Conservation (phyloP, 2,113 vertebrate species). For the Harpagus bidentatus region DNA sequence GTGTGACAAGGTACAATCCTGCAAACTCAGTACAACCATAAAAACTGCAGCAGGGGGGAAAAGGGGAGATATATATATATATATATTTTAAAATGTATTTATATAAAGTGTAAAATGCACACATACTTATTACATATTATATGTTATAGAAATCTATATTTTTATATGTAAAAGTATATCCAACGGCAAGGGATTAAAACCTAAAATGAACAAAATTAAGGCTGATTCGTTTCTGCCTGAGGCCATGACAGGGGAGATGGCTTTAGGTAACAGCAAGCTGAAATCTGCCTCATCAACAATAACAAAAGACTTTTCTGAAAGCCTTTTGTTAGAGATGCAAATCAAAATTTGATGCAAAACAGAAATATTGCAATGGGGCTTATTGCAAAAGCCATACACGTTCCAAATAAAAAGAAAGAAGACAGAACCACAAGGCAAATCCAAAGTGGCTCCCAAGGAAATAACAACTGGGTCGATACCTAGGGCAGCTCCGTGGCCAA, state of each 20-base stretch:
- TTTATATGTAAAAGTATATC: background rate
- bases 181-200: rapidly evolving
- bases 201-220: background rate
- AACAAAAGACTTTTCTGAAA: background rate
- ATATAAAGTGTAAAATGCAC: background rate
- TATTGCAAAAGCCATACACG: rapidly evolving
- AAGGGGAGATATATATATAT: background rate
- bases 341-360: background rate
- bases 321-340: background rate
- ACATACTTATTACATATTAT: no score
- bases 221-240: background rate
- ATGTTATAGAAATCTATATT: background rate
- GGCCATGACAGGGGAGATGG: background rate
- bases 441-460: rapidly evolving
- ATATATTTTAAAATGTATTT: no score
- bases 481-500: rapidly evolving
- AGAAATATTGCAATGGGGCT: background rate
- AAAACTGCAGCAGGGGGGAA: background rate
- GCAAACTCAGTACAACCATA: background rate
- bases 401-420: background rate
- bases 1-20: background rate
- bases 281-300: background rate
- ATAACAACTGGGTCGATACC: rapidly evolving
- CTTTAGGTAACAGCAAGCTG: background rate
- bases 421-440: background rate